Evolutionary conservation across 2,113 vertebrate species (phyloP).

Genomic region (Hassar affinis): DNA sequence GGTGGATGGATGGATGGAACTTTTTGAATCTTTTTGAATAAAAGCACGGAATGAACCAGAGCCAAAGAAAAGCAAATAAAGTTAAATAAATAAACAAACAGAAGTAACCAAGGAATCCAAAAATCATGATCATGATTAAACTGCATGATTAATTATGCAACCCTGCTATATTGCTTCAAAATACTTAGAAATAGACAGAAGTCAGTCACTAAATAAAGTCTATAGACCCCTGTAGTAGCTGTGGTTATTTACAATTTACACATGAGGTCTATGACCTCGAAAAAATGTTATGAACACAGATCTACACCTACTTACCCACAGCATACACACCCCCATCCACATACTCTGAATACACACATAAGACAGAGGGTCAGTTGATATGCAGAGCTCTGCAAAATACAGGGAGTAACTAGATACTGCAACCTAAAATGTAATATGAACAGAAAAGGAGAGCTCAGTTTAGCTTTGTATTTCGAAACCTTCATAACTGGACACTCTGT

Average conservation of each 20-base stretch:
- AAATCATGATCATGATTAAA: background rate
- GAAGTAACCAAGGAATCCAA: background rate
- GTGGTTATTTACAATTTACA: background rate
- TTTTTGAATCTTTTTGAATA: too few species aligned
- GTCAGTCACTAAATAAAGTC: background rate
- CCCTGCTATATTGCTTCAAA: background rate
- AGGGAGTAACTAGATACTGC: conserved; percentile 12
- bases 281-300: background rate
- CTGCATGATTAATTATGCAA: background rate
- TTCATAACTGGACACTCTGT: conserved; percentile 18
- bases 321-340: background rate
- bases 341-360: background rate
- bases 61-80: too few species aligned
- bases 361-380: background rate
- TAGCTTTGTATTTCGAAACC: conserved; percentile 27
- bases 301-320: background rate
- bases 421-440: conserved; percentile 8
- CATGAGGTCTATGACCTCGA: too few species aligned
- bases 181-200: too few species aligned
- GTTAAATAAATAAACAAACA: too few species aligned
- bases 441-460: conserved; percentile 24
- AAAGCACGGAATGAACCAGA: too few species aligned
- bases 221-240: background rate
- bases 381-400: conserved; percentile 1
- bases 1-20: too few species aligned